Evolutionary conservation across 2,888 invertebrate species (phyloP).

Genomic region (Steinernema scapterisci): DNA sequence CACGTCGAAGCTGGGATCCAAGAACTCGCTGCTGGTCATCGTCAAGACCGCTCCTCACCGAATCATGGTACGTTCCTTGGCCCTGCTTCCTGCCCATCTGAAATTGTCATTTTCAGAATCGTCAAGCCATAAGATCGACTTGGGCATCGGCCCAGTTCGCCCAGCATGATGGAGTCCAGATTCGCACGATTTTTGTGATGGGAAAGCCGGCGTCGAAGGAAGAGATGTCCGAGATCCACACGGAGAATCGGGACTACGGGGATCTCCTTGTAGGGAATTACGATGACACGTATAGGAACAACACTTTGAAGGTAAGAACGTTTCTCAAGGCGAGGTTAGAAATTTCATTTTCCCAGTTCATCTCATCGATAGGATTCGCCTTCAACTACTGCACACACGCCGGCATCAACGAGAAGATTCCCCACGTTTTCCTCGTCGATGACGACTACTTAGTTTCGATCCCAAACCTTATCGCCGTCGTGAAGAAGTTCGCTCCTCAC

Average conservation of each 20-base stretch:
- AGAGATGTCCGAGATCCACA: conserved; percentile 10
- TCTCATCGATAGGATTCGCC: conserved; percentile 43
- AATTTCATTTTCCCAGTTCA: conserved; percentile 38
- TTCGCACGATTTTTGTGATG: conserved; percentile 52
- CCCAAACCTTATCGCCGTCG: conserved; percentile 46
- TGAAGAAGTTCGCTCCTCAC: conserved; percentile 10
- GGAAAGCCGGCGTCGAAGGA: conserved; percentile 34
- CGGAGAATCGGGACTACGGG: conserved; percentile 41
- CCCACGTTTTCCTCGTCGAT: conserved; percentile 59
- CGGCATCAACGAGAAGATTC: conserved; percentile 39
- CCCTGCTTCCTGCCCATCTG: neutral
- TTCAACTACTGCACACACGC: conserved; percentile 31
- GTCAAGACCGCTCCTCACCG: conserved; percentile 53
- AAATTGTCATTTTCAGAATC: conserved; percentile 38
- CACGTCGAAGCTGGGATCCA: neutral
- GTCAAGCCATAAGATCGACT: conserved; percentile 50
- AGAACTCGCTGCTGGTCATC: conserved; percentile 48
- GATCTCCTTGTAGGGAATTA: conserved; percentile 54
- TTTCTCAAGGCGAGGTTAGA: neutral
- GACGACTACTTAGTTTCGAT: conserved; percentile 62
- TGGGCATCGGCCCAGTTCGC: conserved; percentile 40
- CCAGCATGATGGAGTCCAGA: conserved; percentile 34
- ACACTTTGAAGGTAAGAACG: conserved; percentile 54
- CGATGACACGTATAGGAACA: conserved; percentile 58
- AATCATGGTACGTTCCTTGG: conserved; percentile 35